Conservation (phyloP, 2,797 vertebrate species). For the Malacoctenus gilli region DNA sequence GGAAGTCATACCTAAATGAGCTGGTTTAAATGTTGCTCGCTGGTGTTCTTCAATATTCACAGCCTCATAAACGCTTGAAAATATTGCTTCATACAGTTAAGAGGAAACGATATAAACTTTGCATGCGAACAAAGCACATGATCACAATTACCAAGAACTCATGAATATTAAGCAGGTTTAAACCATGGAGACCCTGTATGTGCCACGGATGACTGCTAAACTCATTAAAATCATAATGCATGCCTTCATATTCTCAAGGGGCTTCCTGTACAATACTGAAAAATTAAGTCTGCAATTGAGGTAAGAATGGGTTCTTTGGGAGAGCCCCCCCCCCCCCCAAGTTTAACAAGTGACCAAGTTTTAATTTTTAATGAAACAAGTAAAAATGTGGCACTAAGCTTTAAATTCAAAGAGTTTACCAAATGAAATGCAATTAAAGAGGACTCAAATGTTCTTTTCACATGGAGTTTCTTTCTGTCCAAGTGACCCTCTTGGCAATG, state of each 20-base stretch:
- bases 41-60: slow-evolving; percentile 11
- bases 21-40: slow-evolving; percentile 1
- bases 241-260: slow-evolving; percentile 53
- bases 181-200: slow-evolving; percentile 42
- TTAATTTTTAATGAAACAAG: not conserved
- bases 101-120: slow-evolving; percentile 34
- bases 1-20: slow-evolving; percentile 23
- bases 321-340: not conserved
- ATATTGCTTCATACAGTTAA: slow-evolving; percentile 33
- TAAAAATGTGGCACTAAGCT: not conserved
- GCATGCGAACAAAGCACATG: slow-evolving; percentile 57
- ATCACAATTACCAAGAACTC: slow-evolving; percentile 62
- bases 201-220: slow-evolving; percentile 71
- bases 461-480: slow-evolving; percentile 12
- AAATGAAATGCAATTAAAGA: slow-evolving; percentile 20
- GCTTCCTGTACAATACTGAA: slow-evolving; percentile 28
- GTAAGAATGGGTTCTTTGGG: slow-evolving; percentile 18
- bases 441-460: not conserved
- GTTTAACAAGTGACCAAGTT: not conserved
- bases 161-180: slow-evolving; percentile 78
- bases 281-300: slow-evolving; percentile 39
- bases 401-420: not conserved
- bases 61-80: slow-evolving; percentile 3
- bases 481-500: slow-evolving; percentile 6
- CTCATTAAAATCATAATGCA: slow-evolving; percentile 75